Base-by-base conservation (phyloP, 2,113 vertebrate species). In the Xenopus tropicalis region DNA sequence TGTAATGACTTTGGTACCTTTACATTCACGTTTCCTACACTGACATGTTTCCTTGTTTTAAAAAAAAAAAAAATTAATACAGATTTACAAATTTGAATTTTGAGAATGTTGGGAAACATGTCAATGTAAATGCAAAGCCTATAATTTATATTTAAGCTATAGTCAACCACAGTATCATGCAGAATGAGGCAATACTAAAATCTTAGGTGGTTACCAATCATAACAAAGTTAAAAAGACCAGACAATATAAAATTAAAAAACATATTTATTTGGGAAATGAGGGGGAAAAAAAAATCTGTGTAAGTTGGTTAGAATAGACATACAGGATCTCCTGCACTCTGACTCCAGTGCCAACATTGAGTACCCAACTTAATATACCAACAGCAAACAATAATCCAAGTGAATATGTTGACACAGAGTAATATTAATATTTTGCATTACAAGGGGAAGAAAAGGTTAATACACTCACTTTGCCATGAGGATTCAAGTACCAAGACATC, bases 291-390 rank as follows among this genome's bases (percentile, higher is more conserved):
- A 10, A 64, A 37, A 22, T 63, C 17, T 51, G 21, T 42, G 43
- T 20, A 46, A 52, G 43, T 21, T 64, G 9, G 48, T 72, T 54
- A 64, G 48, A 48, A 48, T 3, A 48, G 46, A 48, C 46, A 48
- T 48, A 48, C 46, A 48, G 46, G 46, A 48, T 14, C 48, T 42
- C 61, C 44, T 42, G 20, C 48, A 65, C 48, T 64, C 16, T 13
- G 48, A 25, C 52, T 23, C 22, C 70, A 72, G 61, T 43, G 70
- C 48, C 61, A 72, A 52, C 24, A 56, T 66, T 51, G 9, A 64
- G 70, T 72, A 72, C 70, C 70, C 61, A 63, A 42, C 23, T 72
- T 43, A 56, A 64, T 46, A 63, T 61, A 63, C 24, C 62, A 54
- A 59, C 11, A 22, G 11, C 11, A 59, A 59, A 59, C 19, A 59